A percentile compares a stretch with the other conserved stretches of the same genome.
Conservation (phyloP, 1,140 invertebrate species). For the Pachyrhynchus sulphureomaculatus region DNA sequence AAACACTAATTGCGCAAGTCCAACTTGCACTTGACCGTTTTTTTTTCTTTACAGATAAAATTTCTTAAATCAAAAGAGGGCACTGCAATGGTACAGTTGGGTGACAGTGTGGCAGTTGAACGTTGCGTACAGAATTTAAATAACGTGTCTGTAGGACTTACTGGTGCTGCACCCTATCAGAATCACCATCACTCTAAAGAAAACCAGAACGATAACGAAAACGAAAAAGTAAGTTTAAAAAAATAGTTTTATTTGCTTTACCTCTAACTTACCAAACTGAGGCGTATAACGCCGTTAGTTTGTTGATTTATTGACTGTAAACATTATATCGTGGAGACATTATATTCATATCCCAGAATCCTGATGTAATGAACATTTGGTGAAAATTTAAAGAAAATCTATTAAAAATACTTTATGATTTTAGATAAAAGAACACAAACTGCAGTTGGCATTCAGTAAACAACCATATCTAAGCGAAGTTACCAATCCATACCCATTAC, state of each 20-base stretch:
- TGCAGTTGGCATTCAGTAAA: slow-evolving; percentile 83
- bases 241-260: not conserved
- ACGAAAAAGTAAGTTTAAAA: slow-evolving; percentile 3
- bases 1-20: no score
- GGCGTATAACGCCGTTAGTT: no score
- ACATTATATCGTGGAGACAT: no score
- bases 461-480: slow-evolving; percentile 96
- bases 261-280: no score
- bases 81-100: slow-evolving; percentile 99
- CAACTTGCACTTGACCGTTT: no score
- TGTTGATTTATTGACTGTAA: no score
- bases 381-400: no score
- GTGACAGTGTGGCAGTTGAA: slow-evolving; percentile 91
- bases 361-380: no score
- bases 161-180: slow-evolving; percentile 51
- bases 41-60: slow-evolving; percentile 79
- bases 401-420: no score
- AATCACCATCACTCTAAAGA: slow-evolving; percentile 38
- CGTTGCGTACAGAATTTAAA: slow-evolving; percentile 93
- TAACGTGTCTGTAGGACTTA: slow-evolving; percentile 76
- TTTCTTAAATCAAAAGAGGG: slow-evolving; percentile 98
- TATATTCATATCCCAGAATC: no score
- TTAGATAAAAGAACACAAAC: slow-evolving; percentile 49
- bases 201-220: slow-evolving; percentile 17
- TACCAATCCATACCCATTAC: slow-evolving; percentile 91